These are phyloP conservation scores for Phalangium opilio DNA, from an alignment of 2,888 invertebrate genomes.

Conservation along the genomic window DNA sequence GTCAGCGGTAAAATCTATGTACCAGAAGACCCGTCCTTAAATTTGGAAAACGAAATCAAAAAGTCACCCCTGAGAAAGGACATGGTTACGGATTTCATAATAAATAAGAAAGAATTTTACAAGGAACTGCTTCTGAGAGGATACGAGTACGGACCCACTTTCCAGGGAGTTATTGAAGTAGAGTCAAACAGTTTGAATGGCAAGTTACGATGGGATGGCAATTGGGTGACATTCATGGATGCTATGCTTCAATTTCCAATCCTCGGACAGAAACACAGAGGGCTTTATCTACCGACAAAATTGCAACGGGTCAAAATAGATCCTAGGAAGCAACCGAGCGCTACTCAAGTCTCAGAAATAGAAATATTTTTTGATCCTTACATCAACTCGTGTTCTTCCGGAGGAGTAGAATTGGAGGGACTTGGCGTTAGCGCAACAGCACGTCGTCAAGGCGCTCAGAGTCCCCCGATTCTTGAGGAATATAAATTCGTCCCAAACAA, in stretches of 20 bases:
- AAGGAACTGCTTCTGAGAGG: constrained; percentile 14
- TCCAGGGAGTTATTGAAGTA: constrained; percentile 26
- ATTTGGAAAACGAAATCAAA: background rate
- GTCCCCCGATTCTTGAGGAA: constrained; percentile 63
- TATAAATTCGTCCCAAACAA: constrained; percentile 63
- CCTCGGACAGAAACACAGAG: constrained; percentile 20
- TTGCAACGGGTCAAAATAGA: constrained; percentile 55
- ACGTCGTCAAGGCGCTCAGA: constrained; percentile 52
- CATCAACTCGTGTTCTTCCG: constrained; percentile 55
- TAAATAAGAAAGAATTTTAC: constrained; percentile 12
- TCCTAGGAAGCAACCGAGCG: constrained; percentile 45
- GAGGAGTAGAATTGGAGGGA: constrained; percentile 74
- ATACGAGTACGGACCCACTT: constrained; percentile 16
- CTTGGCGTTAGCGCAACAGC: constrained; percentile 84
- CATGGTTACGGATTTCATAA: background rate
- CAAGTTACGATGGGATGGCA: constrained; percentile 33
- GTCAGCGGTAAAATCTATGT: constrained; percentile 26
- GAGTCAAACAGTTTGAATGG: constrained; percentile 20
- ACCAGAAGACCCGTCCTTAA: constrained; percentile 3
- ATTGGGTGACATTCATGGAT: constrained; percentile 38
- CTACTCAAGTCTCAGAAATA: constrained; percentile 30
- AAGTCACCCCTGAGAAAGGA: constrained; percentile 19
- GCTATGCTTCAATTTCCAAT: constrained; percentile 35
- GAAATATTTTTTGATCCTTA: constrained; percentile 53
- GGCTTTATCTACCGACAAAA: constrained; percentile 30